A percentile compares a stretch with the other conserved stretches of the same genome.
Conservation (phyloP, 2,113 vertebrate genomes). For the Oncorhynchus keta region DNA sequence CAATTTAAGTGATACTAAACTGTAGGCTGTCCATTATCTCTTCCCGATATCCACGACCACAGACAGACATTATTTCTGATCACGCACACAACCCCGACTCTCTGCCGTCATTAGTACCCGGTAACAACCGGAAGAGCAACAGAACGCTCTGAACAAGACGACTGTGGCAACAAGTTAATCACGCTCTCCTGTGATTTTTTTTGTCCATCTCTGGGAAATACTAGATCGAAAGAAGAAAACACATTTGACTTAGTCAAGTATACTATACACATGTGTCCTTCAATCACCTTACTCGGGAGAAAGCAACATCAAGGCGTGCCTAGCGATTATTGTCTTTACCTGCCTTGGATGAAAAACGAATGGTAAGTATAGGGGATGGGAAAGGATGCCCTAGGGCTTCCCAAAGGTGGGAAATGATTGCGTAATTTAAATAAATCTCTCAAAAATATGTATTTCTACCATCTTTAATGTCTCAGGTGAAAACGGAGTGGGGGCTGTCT, state of each 20-base stretch:
- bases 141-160: slow-evolving; percentile 17
- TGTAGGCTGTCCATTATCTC: neutral
- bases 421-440: neutral
- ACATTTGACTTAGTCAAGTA: slow-evolving; percentile 6
- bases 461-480: neutral
- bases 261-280: neutral
- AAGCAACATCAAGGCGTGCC: neutral
- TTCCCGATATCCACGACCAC: slow-evolving; percentile 1
- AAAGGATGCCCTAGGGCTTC: no score
- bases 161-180: slow-evolving; percentile 36
- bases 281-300: slow-evolving; percentile 12
- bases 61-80: neutral
- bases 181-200: neutral
- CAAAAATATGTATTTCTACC: neutral
- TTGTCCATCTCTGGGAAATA: slow-evolving; percentile 40
- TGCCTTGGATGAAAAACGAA: slow-evolving; percentile 51
- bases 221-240: neutral
- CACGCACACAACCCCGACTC: neutral
- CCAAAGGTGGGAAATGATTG: neutral
- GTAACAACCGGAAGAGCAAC: slow-evolving; percentile 59
- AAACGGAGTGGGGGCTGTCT: neutral
- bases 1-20: neutral
- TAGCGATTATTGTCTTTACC: slow-evolving; percentile 13
- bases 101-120: slow-evolving; percentile 39
- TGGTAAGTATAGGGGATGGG: slow-evolving; percentile 48